Evolutionary conservation across 2,797 vertebrate genomes (phyloP).

Genomic region (Rhinogobio ventralis): DNA sequence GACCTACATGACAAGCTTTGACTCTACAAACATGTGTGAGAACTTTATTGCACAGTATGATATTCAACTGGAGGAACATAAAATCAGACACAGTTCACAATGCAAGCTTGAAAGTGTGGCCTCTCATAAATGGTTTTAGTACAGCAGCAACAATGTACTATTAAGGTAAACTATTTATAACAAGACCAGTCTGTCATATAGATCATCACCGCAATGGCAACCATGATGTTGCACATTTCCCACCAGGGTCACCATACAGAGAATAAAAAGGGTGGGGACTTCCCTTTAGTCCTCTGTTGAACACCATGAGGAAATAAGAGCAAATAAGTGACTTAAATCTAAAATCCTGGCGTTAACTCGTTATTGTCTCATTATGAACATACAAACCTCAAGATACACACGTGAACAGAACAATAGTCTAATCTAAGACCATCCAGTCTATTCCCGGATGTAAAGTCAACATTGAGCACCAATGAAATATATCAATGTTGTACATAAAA

Average conservation of each 20-base stretch:
- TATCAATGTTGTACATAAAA: not conserved
- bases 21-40: not conserved
- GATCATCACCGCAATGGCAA: slow-evolving; percentile 7
- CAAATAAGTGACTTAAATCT: slow-evolving; percentile 14
- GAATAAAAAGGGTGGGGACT: slow-evolving; percentile 53
- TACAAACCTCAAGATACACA: not conserved
- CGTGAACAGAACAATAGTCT: not conserved
- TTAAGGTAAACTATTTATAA: not conserved
- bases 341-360: not conserved
- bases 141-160: not conserved
- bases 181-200: not conserved
- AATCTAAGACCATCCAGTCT: not conserved
- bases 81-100: not conserved
- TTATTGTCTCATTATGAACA: slow-evolving; percentile 4
- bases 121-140: not conserved
- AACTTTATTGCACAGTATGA: not conserved
- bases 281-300: slow-evolving; percentile 50
- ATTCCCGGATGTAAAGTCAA: slow-evolving; percentile 35
- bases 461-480: not conserved
- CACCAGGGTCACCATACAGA: slow-evolving; percentile 39
- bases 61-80: not conserved
- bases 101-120: not conserved
- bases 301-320: not conserved
- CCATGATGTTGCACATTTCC: slow-evolving; percentile 51
- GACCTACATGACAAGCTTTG: not conserved